Percentiles rank a stretch among this genome's conserved stretches.
phyloP scores from a whole-genome alignment of 2,113 vertebrate genomes.

The Ochotona curzoniae region DNA sequence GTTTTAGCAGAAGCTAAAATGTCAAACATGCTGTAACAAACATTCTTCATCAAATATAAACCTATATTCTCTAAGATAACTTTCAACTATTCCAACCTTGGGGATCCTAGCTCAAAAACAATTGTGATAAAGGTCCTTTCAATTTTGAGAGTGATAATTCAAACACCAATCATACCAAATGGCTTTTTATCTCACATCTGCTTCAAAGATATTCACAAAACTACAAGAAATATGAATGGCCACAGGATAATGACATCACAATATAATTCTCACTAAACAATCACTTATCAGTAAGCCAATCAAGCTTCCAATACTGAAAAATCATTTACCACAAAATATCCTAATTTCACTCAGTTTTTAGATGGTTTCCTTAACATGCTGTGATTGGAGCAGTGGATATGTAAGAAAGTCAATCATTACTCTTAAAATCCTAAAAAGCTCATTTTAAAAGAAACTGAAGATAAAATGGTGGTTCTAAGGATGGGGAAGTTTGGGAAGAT shows the following conservation, averaged over 20 bases:
- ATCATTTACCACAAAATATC: not conserved
- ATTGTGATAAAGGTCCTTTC: not conserved
- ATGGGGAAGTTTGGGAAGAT: not conserved
- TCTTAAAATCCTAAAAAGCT: not conserved
- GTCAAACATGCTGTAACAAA: not conserved
- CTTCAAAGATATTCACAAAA: not conserved
- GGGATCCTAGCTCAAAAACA: not conserved
- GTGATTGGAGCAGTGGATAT: not conserved
- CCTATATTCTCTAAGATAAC: not conserved
- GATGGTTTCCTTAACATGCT: not conserved
- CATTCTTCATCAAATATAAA: not conserved
- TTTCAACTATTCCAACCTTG: not conserved
- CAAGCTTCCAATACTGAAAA: not conserved
- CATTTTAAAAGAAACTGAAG: not conserved
- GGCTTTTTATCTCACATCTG: not conserved
- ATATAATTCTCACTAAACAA: not conserved
- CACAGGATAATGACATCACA: not conserved
- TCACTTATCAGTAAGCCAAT: not conserved
- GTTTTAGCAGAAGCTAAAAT: slow-evolving; percentile 14
- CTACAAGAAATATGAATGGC: not conserved
- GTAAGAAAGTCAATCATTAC: not conserved
- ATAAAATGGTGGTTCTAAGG: not conserved
- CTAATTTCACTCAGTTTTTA: not conserved
- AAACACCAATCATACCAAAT: not conserved
- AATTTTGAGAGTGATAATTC: not conserved